phyloP scores from a whole-genome alignment of 2,888 invertebrate species.

The Lasioglossum morio region DNA sequence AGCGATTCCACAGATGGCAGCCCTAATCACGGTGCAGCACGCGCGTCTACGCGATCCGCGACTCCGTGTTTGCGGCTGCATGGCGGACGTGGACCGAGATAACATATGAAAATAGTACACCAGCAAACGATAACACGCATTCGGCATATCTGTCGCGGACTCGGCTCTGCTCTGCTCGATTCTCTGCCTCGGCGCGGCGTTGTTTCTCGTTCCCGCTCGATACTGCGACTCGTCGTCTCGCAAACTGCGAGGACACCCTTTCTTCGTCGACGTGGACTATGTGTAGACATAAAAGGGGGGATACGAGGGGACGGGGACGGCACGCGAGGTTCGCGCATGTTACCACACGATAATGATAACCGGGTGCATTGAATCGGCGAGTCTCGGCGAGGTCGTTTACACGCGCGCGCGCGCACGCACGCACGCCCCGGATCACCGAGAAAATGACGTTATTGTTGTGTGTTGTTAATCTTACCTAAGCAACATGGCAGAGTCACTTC shows the following conservation, averaged over 20 bases:
- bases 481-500: slow-evolving; percentile 83
- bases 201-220: slow-evolving; percentile 50
- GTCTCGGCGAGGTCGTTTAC: slow-evolving; percentile 38
- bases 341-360: slow-evolving; percentile 41
- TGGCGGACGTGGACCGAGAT: slow-evolving; percentile 80
- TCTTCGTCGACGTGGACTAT: slow-evolving; percentile 7
- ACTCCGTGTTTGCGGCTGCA: slow-evolving; percentile 71
- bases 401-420: slow-evolving; percentile 22
- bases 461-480: slow-evolving; percentile 78
- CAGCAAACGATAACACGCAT: slow-evolving; percentile 77
- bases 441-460: background rate
- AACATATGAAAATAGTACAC: slow-evolving; percentile 81
- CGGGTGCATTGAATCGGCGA: slow-evolving; percentile 21
- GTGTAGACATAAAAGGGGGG: background rate
- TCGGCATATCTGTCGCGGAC: slow-evolving; percentile 76
- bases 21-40: background rate
- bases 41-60: background rate
- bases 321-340: background rate
- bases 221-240: slow-evolving; percentile 47
- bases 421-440: background rate
- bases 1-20: background rate
- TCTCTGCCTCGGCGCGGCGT: slow-evolving; percentile 51
- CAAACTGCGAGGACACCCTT: slow-evolving; percentile 20
- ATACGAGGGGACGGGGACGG: background rate
- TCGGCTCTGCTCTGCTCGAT: background rate